Conservation (phyloP, 2,797 vertebrate species). For the Garrulus glandarius region DNA sequence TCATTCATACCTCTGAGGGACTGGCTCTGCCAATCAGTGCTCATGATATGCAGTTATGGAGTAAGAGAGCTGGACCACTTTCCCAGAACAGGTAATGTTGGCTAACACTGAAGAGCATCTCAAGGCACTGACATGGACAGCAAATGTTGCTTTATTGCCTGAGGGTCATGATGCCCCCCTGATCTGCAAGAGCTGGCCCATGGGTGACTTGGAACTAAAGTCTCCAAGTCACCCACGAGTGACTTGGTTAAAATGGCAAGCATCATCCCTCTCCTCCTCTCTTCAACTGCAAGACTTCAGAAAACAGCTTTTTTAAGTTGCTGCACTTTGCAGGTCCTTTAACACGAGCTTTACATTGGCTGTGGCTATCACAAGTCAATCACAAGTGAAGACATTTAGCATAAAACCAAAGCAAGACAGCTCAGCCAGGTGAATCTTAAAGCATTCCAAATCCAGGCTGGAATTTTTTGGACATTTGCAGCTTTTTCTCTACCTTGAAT, state of each 20-base stretch:
- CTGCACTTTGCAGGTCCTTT: not conserved
- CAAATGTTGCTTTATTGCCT: not conserved
- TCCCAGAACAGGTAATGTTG: not conserved
- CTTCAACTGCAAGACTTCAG: not conserved
- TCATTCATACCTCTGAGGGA: not conserved
- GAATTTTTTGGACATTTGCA: not conserved
- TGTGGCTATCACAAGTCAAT: not conserved
- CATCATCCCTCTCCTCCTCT: not conserved
- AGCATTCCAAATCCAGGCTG: not conserved
- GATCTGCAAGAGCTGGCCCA: not conserved
- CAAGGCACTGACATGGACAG: not conserved
- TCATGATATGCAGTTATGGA: fast-evolving
- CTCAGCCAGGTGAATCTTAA: not conserved
- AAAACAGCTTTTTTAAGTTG: not conserved
- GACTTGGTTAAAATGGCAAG: not conserved
- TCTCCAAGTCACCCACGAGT: not conserved
- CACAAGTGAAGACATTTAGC: not conserved
- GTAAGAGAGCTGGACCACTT: not conserved
- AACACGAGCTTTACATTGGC: not conserved
- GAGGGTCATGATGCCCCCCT: not conserved
- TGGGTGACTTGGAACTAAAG: not conserved
- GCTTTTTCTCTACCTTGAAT: not conserved
- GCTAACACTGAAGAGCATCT: not conserved
- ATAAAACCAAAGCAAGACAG: not conserved
- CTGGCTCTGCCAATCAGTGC: not conserved